A percentile compares a stretch with the other conserved stretches of the same genome.
Conservation (phyloP, 2,888 invertebrate species). For the Julus scanicus region DNA sequence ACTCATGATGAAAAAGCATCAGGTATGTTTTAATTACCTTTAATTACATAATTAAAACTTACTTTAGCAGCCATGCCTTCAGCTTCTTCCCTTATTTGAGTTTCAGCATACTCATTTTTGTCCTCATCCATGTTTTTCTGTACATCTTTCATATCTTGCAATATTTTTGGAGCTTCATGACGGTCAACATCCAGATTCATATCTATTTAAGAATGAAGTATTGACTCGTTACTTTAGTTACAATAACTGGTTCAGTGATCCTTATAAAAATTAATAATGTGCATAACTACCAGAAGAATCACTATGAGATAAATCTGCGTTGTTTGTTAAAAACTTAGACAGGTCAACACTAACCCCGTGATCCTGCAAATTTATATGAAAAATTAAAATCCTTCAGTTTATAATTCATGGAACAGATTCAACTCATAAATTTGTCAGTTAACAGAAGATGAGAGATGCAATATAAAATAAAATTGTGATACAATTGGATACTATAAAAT, state of each 20-base stretch:
- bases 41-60: background rate
- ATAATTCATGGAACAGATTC: background rate
- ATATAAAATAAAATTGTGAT: background rate
- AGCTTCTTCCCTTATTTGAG: background rate
- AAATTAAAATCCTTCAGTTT: background rate
- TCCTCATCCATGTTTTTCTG: background rate
- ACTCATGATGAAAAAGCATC: background rate
- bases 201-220: background rate
- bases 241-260: background rate
- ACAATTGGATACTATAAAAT: background rate
- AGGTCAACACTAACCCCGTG: background rate
- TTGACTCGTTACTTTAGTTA: background rate
- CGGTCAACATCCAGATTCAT: background rate
- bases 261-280: background rate
- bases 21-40: no score
- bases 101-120: background rate
- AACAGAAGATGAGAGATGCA: no score
- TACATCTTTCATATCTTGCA: background rate
- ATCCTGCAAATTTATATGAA: background rate
- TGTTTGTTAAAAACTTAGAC: background rate
- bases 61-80: background rate
- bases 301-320: background rate
- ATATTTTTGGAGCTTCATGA: background rate
- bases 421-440: no score
- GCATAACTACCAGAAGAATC: background rate